Conservation (phyloP, 2,113 vertebrate genomes). For the Octodon degus region DNA sequence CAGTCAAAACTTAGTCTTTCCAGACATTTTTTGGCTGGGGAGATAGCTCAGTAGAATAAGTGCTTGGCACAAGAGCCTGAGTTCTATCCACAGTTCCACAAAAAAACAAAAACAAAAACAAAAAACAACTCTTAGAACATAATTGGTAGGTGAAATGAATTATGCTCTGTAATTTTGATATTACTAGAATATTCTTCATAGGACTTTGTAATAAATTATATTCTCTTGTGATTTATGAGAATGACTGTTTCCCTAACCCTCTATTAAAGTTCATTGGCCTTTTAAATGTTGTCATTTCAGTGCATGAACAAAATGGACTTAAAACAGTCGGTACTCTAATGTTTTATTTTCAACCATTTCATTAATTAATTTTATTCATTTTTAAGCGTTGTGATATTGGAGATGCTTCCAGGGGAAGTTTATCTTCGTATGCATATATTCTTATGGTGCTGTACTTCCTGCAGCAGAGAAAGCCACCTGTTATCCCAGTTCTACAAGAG, state of each 20-base stretch:
- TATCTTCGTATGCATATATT: conserved; percentile 99
- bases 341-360: conserved; percentile 64
- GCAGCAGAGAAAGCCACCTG: conserved; percentile 96
- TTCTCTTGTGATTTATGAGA: conserved; percentile 26
- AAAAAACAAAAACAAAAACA: too few species aligned
- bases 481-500: conserved; percentile 98
- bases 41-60: too few species aligned
- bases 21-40: too few species aligned
- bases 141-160: conserved; percentile 51
- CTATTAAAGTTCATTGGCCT: conserved; percentile 7
- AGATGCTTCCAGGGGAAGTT: conserved; percentile 97
- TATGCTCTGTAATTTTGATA: conserved; percentile 53
- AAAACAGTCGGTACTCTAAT: neutral
- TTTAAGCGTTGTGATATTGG: conserved; percentile 98
- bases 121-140: conserved; percentile 14
- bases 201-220: conserved; percentile 11
- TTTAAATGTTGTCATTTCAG: conserved; percentile 33
- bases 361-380: conserved; percentile 50
- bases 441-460: conserved; percentile 99
- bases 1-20: neutral
- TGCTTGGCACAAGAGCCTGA: too few species aligned
- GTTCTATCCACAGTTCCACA: too few species aligned
- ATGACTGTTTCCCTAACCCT: neutral
- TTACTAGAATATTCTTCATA: conserved; percentile 40
- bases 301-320: conserved; percentile 17